These are phyloP conservation scores for Rotaria sp. DNA, from an alignment of 2,888 invertebrate species.

Conservation along the genomic window DNA sequence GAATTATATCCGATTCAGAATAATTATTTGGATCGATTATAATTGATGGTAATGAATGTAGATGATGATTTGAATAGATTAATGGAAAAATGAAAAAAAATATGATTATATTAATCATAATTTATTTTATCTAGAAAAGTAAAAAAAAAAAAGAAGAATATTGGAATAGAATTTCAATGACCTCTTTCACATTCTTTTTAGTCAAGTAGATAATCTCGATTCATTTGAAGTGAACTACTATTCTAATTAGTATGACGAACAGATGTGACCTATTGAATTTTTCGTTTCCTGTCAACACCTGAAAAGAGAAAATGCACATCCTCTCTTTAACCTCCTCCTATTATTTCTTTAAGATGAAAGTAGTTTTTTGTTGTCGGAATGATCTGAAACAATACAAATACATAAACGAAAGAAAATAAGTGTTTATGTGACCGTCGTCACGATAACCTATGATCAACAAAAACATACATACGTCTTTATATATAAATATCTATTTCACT, in stretches of 20 bases:
- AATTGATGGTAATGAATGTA: constrained; percentile 12
- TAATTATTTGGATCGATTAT: background rate
- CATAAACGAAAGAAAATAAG: background rate
- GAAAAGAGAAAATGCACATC: background rate
- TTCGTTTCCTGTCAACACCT: background rate
- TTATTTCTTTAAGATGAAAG: background rate
- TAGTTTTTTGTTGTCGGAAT: background rate
- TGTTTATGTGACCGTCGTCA: constrained; percentile 3
- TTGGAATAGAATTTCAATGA: too few species aligned
- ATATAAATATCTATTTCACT: background rate
- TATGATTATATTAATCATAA: background rate
- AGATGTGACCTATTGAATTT: background rate
- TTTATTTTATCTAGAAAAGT: background rate
- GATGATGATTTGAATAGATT: constrained; percentile 13
- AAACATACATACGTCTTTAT: background rate
- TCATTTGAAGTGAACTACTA: background rate
- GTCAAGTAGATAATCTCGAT: too few species aligned
- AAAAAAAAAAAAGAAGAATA: background rate
- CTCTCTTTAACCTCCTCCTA: background rate
- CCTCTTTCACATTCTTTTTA: too few species aligned
- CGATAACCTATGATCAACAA: background rate
- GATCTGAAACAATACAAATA: background rate
- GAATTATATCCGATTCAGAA: background rate
- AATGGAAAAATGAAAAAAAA: background rate
- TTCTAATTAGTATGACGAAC: background rate